These are phyloP conservation scores for Calonectris borealis DNA, from an alignment of 2,113 vertebrate species.

Conservation along the genomic window DNA sequence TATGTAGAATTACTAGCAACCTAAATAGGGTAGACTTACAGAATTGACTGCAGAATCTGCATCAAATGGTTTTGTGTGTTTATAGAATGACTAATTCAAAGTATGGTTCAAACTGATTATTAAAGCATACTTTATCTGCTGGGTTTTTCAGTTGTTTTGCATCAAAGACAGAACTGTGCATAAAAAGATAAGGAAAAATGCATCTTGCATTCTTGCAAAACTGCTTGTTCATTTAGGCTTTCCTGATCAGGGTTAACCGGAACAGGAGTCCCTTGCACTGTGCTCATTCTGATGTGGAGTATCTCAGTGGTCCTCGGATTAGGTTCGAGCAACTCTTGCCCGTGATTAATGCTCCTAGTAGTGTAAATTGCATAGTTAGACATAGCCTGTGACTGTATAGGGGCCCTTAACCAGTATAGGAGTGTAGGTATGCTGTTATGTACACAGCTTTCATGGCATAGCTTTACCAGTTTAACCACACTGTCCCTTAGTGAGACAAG, in stretches of 20 bases:
- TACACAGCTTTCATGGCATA: not conserved
- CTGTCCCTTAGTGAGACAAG: not conserved
- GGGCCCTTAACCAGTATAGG: not conserved
- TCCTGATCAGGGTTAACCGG: not conserved
- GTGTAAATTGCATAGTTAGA: not conserved
- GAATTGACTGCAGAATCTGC: not conserved
- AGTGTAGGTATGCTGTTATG: not conserved
- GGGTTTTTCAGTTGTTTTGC: not conserved
- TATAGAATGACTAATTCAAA: not conserved
- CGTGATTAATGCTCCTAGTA: accelerated
- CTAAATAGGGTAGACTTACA: not conserved
- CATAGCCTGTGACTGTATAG: not conserved
- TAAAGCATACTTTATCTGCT: not conserved
- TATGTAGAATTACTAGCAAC: not conserved
- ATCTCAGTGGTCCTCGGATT: not conserved
- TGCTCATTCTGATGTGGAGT: accelerated
- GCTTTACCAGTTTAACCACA: not conserved
- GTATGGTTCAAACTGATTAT: not conserved
- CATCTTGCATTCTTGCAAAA: not conserved
- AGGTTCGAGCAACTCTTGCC: not conserved
- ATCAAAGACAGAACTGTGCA: not conserved
- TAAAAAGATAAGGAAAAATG: not conserved
- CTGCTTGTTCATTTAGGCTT: not conserved
- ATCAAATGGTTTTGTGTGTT: not conserved
- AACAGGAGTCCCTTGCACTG: not conserved